These are phyloP conservation scores for Cartodere bifasciata DNA, from an alignment of 2,888 invertebrate genomes.

Conservation along the genomic window DNA sequence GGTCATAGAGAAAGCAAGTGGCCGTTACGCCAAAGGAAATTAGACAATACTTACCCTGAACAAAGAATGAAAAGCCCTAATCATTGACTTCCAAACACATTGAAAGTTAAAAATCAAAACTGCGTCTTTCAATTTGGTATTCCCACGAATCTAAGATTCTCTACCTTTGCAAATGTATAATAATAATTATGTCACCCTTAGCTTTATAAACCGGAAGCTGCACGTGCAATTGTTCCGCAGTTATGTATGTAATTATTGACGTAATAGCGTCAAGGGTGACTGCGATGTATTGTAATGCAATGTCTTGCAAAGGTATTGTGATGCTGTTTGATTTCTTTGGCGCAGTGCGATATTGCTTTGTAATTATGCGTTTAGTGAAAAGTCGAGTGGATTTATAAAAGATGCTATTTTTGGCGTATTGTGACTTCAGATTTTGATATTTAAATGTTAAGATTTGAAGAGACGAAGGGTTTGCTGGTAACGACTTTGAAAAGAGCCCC, in stretches of 20 bases:
- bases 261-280: constrained; percentile 21
- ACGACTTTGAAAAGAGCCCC: no score
- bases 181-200: constrained; percentile 25
- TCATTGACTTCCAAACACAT: no score
- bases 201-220: constrained; percentile 27
- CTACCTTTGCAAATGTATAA: constrained; percentile 13
- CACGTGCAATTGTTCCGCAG: constrained; percentile 26
- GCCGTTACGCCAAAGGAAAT: no score
- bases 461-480: no score
- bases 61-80: constrained; percentile 6
- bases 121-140: constrained; percentile 13
- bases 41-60: constrained; percentile 12
- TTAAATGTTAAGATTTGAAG: no score
- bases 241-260: constrained; percentile 22
- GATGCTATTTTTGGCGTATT: no score
- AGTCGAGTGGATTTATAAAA: no score
- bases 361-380: constrained; percentile 21
- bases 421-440: no score
- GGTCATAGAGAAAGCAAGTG: no score
- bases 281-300: constrained; percentile 21
- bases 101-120: constrained; percentile 13
- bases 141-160: constrained; percentile 31
- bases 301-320: constrained; percentile 12
- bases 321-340: constrained; percentile 19
- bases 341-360: constrained; percentile 23